Evolutionary conservation across 2,797 vertebrate species (phyloP).

Genomic region (Chelon auratus): DNA sequence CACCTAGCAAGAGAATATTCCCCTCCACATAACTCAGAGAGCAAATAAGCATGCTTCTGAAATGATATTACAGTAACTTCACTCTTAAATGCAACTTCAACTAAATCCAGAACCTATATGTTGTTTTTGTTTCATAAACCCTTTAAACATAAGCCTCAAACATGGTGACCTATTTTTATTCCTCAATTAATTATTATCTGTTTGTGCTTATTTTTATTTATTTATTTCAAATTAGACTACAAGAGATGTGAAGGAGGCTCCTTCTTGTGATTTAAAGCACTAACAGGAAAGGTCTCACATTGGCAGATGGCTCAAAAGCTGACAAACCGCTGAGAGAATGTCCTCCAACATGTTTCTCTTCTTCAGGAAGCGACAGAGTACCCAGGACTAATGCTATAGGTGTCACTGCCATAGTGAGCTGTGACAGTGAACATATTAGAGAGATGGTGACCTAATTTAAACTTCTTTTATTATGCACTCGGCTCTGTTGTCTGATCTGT

Average conservation of each 20-base stretch:
- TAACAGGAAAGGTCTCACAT: slow-evolving; percentile 16
- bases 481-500: slow-evolving; percentile 13
- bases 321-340: slow-evolving; percentile 38
- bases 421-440: slow-evolving; percentile 33
- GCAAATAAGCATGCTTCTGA: background rate
- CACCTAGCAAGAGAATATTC: background rate
- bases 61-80: background rate
- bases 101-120: background rate
- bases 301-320: slow-evolving; percentile 43
- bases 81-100: background rate
- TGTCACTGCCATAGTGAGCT: background rate
- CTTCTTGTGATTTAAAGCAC: slow-evolving; percentile 8
- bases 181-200: background rate
- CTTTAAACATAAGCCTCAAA: background rate
- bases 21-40: background rate
- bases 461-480: slow-evolving; percentile 17
- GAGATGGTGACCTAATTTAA: slow-evolving; percentile 55
- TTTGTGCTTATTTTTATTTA: background rate
- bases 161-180: background rate
- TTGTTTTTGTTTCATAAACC: background rate
- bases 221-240: background rate
- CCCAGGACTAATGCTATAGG: slow-evolving; percentile 25
- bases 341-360: slow-evolving; percentile 53
- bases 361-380: slow-evolving; percentile 40
- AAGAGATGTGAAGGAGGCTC: background rate